A percentile compares a stretch with the other conserved stretches of the same genome.
Conservation (phyloP, 2,113 vertebrate genomes). For the Pionites leucogaster region DNA sequence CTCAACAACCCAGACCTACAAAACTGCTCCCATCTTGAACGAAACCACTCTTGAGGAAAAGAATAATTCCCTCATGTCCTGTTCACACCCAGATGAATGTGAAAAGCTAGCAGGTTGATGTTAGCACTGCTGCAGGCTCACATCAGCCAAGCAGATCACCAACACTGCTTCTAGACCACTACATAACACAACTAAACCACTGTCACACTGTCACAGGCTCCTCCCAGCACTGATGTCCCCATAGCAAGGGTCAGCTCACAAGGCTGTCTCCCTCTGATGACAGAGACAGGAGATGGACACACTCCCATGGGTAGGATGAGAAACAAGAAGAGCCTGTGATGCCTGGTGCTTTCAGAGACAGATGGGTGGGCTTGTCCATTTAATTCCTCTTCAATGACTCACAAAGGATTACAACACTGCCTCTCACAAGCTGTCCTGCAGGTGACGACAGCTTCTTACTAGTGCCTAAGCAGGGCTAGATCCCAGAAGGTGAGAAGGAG, state of each 20-base stretch:
- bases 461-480: background rate
- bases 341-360: background rate
- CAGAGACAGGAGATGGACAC: background rate
- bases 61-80: background rate
- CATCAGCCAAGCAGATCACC: background rate
- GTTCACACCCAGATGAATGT: background rate
- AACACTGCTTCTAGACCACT: background rate
- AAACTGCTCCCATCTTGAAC: background rate
- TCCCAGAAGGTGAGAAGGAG: background rate
- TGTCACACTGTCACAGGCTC: background rate
- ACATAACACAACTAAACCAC: background rate
- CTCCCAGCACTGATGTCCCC: background rate
- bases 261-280: background rate
- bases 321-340: background rate
- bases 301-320: background rate
- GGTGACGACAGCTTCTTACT: background rate
- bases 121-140: background rate
- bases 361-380: accelerated
- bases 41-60: background rate
- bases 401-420: background rate
- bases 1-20: background rate
- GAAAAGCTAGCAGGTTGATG: background rate
- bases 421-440: background rate
- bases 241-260: background rate
- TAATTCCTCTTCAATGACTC: background rate